Conservation (phyloP, 1,140 invertebrate genomes). For the Lordiphosa clarofinis region DNA sequence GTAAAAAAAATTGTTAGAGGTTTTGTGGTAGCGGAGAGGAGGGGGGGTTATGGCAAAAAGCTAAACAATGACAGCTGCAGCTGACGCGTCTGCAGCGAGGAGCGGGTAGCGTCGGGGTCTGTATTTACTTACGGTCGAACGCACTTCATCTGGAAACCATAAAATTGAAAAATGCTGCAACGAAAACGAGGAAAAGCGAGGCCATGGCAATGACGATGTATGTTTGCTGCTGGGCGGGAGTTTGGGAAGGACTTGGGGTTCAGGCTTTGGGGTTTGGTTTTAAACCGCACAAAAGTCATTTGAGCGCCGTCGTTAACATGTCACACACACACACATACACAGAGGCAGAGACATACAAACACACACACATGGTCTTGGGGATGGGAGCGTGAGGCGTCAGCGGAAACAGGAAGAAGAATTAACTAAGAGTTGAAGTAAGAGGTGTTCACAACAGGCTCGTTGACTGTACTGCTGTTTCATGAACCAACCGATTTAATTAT, state of each 20-base stretch:
- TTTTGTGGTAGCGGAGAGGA: neutral
- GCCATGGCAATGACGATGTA: slow-evolving; percentile 41
- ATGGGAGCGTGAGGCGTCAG: too few relatives aligned
- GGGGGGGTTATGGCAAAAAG: slow-evolving; percentile 48
- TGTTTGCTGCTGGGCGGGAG: slow-evolving; percentile 12
- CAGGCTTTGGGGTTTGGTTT: slow-evolving; percentile 48
- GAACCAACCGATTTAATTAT: too few relatives aligned
- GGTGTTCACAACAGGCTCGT: too few relatives aligned
- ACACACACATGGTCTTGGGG: slow-evolving; percentile 9
- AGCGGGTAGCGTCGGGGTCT: slow-evolving; percentile 7
- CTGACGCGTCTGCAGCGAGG: slow-evolving; percentile 44
- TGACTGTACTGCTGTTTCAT: too few relatives aligned
- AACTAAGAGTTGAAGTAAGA: too few relatives aligned
- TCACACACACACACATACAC: slow-evolving; percentile 57
- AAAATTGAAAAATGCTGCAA: slow-evolving; percentile 71
- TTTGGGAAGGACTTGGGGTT: slow-evolving; percentile 19
- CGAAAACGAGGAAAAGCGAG: slow-evolving; percentile 37
- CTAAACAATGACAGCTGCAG: slow-evolving; percentile 73
- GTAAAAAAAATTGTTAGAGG: slow-evolving; percentile 19
- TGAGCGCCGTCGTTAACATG: slow-evolving; percentile 73
- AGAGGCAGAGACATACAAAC: too few relatives aligned
- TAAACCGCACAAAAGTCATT: slow-evolving; percentile 75
- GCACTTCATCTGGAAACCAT: slow-evolving; percentile 76
- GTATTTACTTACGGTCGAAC: slow-evolving; percentile 72
- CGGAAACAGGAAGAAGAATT: too few relatives aligned